phyloP scores from a whole-genome alignment of 2,888 invertebrate genomes.

The Endomychus coccineus region DNA sequence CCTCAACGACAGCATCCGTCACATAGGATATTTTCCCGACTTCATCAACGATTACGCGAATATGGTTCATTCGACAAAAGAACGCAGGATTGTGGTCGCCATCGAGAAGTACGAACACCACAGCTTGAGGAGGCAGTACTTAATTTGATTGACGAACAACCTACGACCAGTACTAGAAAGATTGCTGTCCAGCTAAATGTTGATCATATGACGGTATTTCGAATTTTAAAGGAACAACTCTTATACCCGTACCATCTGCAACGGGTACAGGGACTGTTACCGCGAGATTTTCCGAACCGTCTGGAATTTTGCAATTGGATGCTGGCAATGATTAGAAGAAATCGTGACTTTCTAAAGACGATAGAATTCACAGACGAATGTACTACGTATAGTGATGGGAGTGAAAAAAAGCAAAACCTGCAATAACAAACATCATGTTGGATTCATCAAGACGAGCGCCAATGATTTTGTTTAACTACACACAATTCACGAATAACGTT shows the following conservation, averaged over 20 bases:
- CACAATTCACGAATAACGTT: too few relatives aligned
- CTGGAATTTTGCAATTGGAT: slow-evolving; percentile 6
- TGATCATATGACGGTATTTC: slow-evolving; percentile 10
- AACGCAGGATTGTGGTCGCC: slow-evolving; percentile 14
- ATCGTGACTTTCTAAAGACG: slow-evolving; percentile 16
- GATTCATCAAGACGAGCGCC: too few relatives aligned
- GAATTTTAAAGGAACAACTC: slow-evolving; percentile 5
- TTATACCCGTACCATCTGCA: slow-evolving; percentile 7
- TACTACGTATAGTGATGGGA: too few relatives aligned
- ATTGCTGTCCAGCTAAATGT: slow-evolving; percentile 12
- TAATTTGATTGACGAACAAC: slow-evolving; percentile 8
- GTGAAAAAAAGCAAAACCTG: too few relatives aligned
- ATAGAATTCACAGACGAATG: slow-evolving; percentile 19
- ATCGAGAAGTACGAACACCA: slow-evolving; percentile 4
- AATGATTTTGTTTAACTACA: too few relatives aligned
- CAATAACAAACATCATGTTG: too few relatives aligned
- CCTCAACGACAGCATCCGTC: slow-evolving; percentile 3
- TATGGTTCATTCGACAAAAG: slow-evolving; percentile 17
- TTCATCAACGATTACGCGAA: slow-evolving; percentile 16
- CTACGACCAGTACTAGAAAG: slow-evolving; percentile 10
- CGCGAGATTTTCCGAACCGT: slow-evolving; percentile 4
- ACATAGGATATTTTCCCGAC: slow-evolving; percentile 10
- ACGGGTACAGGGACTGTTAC: slow-evolving; percentile 4
- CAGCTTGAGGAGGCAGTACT: slow-evolving; percentile 8
- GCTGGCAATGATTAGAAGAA: slow-evolving; percentile 10